Base-by-base conservation (phyloP, 1,140 invertebrate species). In the Globodera ellingtonae region DNA sequence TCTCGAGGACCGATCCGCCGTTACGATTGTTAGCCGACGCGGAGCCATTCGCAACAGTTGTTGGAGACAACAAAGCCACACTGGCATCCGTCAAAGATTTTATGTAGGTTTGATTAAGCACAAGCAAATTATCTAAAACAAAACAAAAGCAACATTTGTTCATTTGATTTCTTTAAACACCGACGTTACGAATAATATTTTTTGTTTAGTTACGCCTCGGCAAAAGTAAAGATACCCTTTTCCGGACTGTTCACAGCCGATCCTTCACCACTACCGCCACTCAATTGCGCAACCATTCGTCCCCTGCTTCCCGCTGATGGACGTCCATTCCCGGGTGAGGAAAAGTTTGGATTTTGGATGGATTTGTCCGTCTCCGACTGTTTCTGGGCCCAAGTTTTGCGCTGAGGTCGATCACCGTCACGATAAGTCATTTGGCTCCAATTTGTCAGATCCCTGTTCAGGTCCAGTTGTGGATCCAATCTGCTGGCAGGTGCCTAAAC, bases 381-480 rank as follows among this genome's bases (percentile, higher is more conserved):
- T 79, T 79, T 71, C 76, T 62, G 72, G 52, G 75, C 85, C 86
- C 88, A 88, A 5, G 81, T 87, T 74, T 86, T 84, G 0, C 87
- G 77, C 48, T 84, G 84, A 46, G 86, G 80, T 15, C 81, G 74
- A 9, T 85, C 85, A 76, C 74, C 75, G 67, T 78, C 50, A 15
- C 78, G 79, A 79, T 84, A 85, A 50, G 87, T 85, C 72, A 89
- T 70, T 50, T 46, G 77, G 69, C 87, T 87, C 87, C 87, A 89
- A 65, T 89, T 89, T 13, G 86, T 87, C 46, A 88, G 44, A 67
- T 87, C 89, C 72, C 84, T 46, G 71, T 85, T 85, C 44, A 89
- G 52, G 69, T 86, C 84, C n/a, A 87, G 62, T 21, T 85, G 80
- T n/a, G 86, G 85, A 66, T 89, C 85, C 10, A 84, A 72, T 77